Conservation (phyloP, 2,888 invertebrate genomes). For the Leucania comma region DNA sequence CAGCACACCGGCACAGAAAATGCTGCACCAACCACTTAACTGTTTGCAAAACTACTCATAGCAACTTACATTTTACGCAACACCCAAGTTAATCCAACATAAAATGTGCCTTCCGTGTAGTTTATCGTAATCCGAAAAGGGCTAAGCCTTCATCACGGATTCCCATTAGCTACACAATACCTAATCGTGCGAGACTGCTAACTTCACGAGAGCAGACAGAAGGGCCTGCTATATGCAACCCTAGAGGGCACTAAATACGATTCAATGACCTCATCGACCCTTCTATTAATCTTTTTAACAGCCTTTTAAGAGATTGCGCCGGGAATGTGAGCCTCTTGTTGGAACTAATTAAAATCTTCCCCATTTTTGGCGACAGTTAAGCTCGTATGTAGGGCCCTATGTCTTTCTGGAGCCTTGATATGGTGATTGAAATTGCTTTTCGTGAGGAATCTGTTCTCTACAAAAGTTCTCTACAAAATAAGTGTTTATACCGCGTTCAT, state of each 20-base stretch:
- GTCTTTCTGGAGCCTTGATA: neutral
- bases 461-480: neutral
- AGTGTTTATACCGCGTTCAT: no score
- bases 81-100: constrained; percentile 22
- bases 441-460: neutral
- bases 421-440: neutral
- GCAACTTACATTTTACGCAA: constrained; percentile 14
- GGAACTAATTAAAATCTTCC: constrained; percentile 74
- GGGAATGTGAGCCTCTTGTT: constrained; percentile 67
- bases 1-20: neutral
- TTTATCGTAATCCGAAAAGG: constrained; percentile 42
- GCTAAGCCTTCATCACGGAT: constrained; percentile 39
- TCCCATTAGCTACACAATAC: constrained; percentile 61
- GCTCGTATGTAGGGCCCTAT: constrained; percentile 1
- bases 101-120: constrained; percentile 19
- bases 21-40: constrained; percentile 17
- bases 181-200: constrained; percentile 64
- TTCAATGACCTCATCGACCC: constrained; percentile 79
- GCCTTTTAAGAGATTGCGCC: constrained; percentile 69
- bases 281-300: constrained; percentile 85
- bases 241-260: constrained; percentile 81
- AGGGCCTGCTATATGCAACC: constrained; percentile 72
- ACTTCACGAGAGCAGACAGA: constrained; percentile 62
- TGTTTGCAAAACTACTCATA: constrained; percentile 17
- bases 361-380: constrained; percentile 38